These are phyloP conservation scores for Plagiodera versicolora DNA, from an alignment of 2,888 invertebrate species.

Conservation along the genomic window DNA sequence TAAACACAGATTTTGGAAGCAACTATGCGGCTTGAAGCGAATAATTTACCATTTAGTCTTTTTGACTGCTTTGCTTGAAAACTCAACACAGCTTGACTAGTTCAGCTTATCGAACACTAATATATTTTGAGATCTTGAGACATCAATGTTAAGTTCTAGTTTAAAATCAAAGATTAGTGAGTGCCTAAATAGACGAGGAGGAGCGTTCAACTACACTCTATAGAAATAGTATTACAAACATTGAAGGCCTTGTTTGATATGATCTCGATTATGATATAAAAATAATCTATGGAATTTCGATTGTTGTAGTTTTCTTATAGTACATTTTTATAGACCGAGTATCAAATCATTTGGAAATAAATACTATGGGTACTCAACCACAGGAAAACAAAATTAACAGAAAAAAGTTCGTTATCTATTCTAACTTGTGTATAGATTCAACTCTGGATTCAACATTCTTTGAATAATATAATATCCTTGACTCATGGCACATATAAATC, in stretches of 20 bases:
- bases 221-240: background rate
- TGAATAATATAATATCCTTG: too few species aligned
- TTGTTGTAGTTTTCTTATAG: background rate
- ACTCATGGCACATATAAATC: too few species aligned
- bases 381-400: too few species aligned
- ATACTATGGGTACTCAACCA: too few species aligned
- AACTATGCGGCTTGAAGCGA: background rate
- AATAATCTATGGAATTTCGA: background rate
- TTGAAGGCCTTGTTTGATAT: background rate
- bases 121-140: background rate
- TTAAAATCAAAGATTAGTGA: background rate
- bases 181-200: background rate
- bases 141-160: background rate
- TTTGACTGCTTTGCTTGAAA: background rate
- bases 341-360: too few species aligned
- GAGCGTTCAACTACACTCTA: background rate
- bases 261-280: background rate
- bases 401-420: too few species aligned
- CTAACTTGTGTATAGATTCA: too few species aligned
- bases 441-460: too few species aligned
- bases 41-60: background rate
- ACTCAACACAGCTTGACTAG: background rate
- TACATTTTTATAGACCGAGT: background rate
- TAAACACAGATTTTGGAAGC: background rate
- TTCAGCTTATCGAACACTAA: background rate